Percentiles rank a stretch among this genome's conserved stretches.
phyloP scores from a whole-genome alignment of 2,888 invertebrate species.

The Vesta saturnalis region DNA sequence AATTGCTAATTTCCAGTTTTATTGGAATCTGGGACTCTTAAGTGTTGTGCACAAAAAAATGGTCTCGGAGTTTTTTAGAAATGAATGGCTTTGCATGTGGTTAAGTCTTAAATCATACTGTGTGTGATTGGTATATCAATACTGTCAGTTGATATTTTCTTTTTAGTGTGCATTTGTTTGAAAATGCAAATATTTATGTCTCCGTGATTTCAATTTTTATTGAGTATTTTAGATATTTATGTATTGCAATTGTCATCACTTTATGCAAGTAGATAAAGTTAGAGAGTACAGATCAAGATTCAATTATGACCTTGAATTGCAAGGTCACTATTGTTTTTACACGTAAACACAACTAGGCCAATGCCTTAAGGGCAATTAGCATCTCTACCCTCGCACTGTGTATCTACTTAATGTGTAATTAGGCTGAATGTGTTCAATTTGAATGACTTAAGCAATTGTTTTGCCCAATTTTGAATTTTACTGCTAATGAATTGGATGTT shows the following conservation, averaged over 20 bases:
- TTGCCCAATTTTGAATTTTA: too few relatives aligned
- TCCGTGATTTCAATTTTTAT: not conserved
- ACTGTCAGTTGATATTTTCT: conserved; percentile 61
- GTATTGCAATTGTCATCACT: too few relatives aligned
- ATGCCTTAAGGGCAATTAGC: too few relatives aligned
- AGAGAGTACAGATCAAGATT: too few relatives aligned
- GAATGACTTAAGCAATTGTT: not conserved
- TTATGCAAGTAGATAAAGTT: too few relatives aligned
- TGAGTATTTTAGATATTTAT: not conserved
- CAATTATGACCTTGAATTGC: too few relatives aligned
- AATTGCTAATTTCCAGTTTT: conserved; percentile 62
- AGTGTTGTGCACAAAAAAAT: conserved; percentile 46
- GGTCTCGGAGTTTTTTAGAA: conserved; percentile 34
- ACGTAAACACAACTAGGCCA: too few relatives aligned
- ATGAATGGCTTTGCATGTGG: conserved; percentile 42
- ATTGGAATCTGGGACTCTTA: conserved; percentile 57
- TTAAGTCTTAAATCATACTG: conserved; percentile 61
- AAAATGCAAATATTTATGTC: conserved; percentile 57
- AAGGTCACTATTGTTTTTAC: too few relatives aligned
- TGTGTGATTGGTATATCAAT: conserved; percentile 65
- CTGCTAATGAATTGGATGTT: not conserved
- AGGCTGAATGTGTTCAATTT: not conserved
- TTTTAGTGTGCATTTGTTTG: conserved; percentile 62
- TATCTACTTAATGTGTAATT: too few relatives aligned
- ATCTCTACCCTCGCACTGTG: too few relatives aligned